Conservation (phyloP, 2,797 vertebrate species). For the Remorina albescens region DNA sequence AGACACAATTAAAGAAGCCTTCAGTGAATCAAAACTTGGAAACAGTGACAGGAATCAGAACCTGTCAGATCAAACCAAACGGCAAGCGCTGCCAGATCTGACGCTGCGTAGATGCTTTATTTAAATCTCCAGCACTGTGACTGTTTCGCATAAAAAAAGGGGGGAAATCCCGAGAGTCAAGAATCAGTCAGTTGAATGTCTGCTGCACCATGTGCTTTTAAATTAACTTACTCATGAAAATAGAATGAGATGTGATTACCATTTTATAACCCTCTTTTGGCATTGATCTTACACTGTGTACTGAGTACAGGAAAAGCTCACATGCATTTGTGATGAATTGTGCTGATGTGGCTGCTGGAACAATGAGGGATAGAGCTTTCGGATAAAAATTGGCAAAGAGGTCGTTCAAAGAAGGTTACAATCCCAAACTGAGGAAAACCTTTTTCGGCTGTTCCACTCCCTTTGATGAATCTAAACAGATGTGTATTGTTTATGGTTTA, state of each 20-base stretch:
- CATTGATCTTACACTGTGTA: conserved; percentile 63
- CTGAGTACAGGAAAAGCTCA: conserved; percentile 53
- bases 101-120: background rate
- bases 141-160: conserved; percentile 10
- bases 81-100: background rate
- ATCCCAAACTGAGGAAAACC: background rate
- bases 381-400: conserved; percentile 20
- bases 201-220: conserved; percentile 53
- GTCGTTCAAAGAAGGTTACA: conserved; percentile 18
- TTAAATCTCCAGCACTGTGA: background rate
- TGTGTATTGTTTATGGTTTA: background rate
- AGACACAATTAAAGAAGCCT: background rate
- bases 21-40: background rate
- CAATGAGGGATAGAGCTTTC: conserved; percentile 23
- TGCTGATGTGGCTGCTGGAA: conserved; percentile 53
- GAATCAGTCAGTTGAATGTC: conserved; percentile 27
- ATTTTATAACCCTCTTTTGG: conserved; percentile 76
- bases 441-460: background rate
- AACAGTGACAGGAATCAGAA: background rate
- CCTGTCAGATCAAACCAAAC: background rate
- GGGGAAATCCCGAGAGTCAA: conserved; percentile 18
- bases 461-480: background rate
- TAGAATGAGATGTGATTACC: conserved; percentile 70
- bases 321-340: conserved; percentile 67
- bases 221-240: conserved; percentile 72